Conservation (phyloP, 64 coral and sea anemone species). For the Stichodactyla helianthus region DNA sequence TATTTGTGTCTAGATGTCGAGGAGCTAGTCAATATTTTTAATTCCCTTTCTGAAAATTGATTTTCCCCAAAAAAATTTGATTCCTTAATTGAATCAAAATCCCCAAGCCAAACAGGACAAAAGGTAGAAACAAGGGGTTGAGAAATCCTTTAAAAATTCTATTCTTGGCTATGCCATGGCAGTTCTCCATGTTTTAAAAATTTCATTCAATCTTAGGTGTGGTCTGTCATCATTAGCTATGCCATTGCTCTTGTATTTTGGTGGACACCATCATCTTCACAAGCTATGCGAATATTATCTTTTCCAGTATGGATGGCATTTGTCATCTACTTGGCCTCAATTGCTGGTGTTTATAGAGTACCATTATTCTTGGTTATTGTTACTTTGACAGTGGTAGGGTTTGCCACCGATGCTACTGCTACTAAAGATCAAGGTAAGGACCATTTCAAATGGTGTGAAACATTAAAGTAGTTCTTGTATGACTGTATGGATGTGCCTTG, state of each 20-base stretch:
- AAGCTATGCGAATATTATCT: constrained; percentile 63
- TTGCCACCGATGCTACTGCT: constrained; percentile 42
- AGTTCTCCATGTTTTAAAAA: neutral
- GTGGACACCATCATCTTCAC: constrained; percentile 76
- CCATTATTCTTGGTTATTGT: constrained; percentile 70
- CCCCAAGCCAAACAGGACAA: too few relatives aligned
- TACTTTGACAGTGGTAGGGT: constrained; percentile 67
- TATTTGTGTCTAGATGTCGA: too few relatives aligned
- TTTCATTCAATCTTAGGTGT: constrained; percentile 52
- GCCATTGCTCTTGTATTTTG: constrained; percentile 66
- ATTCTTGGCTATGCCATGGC: too few relatives aligned
- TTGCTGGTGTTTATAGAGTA: constrained; percentile 81
- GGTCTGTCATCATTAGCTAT: constrained; percentile 71
- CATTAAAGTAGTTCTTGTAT: too few relatives aligned
- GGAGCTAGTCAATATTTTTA: too few relatives aligned
- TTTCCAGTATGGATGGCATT: constrained; percentile 91
- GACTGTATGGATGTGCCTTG: too few relatives aligned
- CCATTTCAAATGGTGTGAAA: too few relatives aligned
- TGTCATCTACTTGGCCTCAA: constrained; percentile 72
- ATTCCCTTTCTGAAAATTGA: too few relatives aligned
- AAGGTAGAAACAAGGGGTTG: too few relatives aligned
- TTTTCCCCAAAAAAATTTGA: too few relatives aligned
- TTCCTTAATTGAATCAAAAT: too few relatives aligned
- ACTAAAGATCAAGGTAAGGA: constrained; percentile 53
- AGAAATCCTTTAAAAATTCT: too few relatives aligned